A percentile compares a stretch with the other conserved stretches of the same genome.
Conservation (phyloP, 2,888 invertebrate genomes). For the Stenoptilia bipunctidactyla region DNA sequence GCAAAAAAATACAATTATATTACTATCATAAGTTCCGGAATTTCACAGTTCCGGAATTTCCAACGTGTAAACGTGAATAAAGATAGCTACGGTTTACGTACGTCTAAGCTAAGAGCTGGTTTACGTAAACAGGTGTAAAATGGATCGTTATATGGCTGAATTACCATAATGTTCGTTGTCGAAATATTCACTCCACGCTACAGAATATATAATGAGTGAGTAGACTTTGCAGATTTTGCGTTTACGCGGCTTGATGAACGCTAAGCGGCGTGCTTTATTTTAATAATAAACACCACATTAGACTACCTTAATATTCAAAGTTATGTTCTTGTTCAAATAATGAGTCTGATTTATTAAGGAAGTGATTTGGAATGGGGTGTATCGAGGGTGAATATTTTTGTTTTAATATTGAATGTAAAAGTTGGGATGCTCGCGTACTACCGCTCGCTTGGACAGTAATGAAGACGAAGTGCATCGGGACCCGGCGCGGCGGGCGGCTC, state of each 20-base stretch:
- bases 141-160: constrained; percentile 53
- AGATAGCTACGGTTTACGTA: constrained; percentile 29
- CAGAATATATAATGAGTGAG: constrained; percentile 60
- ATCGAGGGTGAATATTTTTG: no score
- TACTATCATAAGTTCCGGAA: no score
- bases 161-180: constrained; percentile 66
- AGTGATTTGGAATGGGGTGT: no score
- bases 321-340: no score
- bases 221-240: constrained; percentile 45
- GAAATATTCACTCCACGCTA: constrained; percentile 56
- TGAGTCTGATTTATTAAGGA: no score
- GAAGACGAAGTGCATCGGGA: constrained; percentile 34
- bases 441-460: constrained; percentile 21
- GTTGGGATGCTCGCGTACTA: no score
- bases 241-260: constrained; percentile 41
- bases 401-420: no score
- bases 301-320: no score
- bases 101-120: constrained; percentile 48
- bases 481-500: constrained; percentile 24
- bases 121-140: constrained; percentile 66
- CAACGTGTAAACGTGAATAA: no score
- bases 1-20: no score
- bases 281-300: no score
- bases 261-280: constrained; percentile 30
- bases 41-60: no score